Percentiles rank a stretch among this genome's conserved stretches.
phyloP scores from a whole-genome alignment of 1,140 invertebrate species.

The Scaptomyza montana region DNA sequence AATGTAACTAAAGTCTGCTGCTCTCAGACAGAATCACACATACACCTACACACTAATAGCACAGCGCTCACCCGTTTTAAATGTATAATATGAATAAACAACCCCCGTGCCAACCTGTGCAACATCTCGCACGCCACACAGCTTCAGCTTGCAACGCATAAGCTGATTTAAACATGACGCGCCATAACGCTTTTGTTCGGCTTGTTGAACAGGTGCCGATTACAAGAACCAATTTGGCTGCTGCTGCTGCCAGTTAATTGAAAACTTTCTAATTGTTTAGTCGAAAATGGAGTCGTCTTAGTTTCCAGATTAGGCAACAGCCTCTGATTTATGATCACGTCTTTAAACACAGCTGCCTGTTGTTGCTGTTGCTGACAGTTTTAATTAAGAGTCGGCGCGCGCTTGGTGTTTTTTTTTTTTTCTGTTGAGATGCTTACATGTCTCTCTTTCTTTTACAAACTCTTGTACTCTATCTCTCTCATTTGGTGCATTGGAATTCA shows the following conservation, averaged over 20 bases:
- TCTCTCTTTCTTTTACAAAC: neutral
- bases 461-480: neutral
- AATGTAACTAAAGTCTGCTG: slow-evolving; percentile 60
- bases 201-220: slow-evolving; percentile 81
- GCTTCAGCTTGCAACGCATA: slow-evolving; percentile 22
- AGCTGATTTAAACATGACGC: slow-evolving; percentile 61
- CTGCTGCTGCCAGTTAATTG: slow-evolving; percentile 66
- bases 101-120: neutral
- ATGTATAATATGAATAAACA: slow-evolving; percentile 63
- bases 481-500: slow-evolving; percentile 42
- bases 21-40: slow-evolving; percentile 23
- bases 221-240: slow-evolving; percentile 72
- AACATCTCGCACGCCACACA: neutral
- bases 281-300: slow-evolving; percentile 61
- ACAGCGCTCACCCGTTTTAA: slow-evolving; percentile 69
- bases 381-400: slow-evolving; percentile 61
- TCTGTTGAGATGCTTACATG: neutral
- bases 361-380: slow-evolving; percentile 64
- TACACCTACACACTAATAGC: slow-evolving; percentile 4
- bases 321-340: slow-evolving; percentile 64
- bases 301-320: slow-evolving; percentile 38
- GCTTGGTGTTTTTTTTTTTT: slow-evolving; percentile 16
- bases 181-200: slow-evolving; percentile 54
- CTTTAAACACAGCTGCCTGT: slow-evolving; percentile 32
- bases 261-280: slow-evolving; percentile 78